Base-by-base conservation (phyloP, 2,113 vertebrate genomes). In the Euleptes europaea region DNA sequence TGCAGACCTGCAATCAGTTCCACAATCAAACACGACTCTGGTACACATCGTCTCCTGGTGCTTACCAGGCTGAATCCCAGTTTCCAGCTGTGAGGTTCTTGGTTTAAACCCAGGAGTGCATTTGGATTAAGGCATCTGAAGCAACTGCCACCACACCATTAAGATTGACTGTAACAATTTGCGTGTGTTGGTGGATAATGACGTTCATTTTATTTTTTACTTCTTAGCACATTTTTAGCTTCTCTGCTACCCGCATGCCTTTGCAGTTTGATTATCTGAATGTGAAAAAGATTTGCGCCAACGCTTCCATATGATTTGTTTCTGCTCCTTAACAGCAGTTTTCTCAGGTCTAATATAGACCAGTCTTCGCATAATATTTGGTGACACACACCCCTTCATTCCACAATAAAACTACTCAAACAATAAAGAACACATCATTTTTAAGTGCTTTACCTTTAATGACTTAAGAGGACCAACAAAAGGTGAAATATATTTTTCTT, bases 401-500 rank as follows among this genome's bases (percentile, higher is more conserved):
- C 13, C 21, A 73, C 9, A 14, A 14, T 38, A 73, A 49, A 92
- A 93, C 71, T 80, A 89, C 92, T 93, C 87, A 92, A 90, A 93
- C 31, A 85, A 84, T 90, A 82, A 90, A 93, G 82, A 82, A 63
- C 84, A 35, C 84, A 1, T 73, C 63, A 5, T 35, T 1, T 85
- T 94, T 84, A 72, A 80, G 40, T 26, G 92, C 88, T 94, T 92
- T 90, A 90, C 93, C 89, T 96, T 96, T 96, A 96, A 94, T 96
- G 93, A 90, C 3, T 89, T 94, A 92, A 93, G 93, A 93, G 90
- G 57, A 91, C 82, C 83, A 88, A 96, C 86, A 91, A 91, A 94
- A 95, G 92, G 93, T 96, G 95, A 95, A 96, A 95, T 96, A 96
- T 87, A 94, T 95, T 65, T 95, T 96, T 95, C 93, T 96, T 96